Evolutionary conservation across 2,888 invertebrate genomes (phyloP).

Genomic region (Kryphioiulus occultus): DNA sequence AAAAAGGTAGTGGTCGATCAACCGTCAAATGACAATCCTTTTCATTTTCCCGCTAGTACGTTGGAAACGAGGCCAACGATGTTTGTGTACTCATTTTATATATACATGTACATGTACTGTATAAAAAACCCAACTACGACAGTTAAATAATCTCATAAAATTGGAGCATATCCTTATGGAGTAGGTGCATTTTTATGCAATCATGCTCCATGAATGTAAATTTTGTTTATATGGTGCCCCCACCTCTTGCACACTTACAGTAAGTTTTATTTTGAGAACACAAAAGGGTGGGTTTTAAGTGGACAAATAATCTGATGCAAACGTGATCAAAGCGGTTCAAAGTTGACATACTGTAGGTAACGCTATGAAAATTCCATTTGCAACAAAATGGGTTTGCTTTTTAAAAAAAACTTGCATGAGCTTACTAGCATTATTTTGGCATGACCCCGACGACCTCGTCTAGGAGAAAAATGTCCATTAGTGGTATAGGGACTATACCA

Average conservation of each 20-base stretch:
- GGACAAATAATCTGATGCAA: not conserved
- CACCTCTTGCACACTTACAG: not conserved
- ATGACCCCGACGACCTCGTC: too few relatives aligned
- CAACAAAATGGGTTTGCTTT: too few relatives aligned
- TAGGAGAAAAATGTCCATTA: too few relatives aligned
- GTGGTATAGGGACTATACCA: too few relatives aligned
- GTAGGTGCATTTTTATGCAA: not conserved
- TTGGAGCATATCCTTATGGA: not conserved
- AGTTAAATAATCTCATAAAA: not conserved
- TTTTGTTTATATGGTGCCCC: not conserved
- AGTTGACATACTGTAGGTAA: too few relatives aligned
- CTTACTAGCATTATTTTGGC: too few relatives aligned
- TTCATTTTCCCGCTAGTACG: not conserved
- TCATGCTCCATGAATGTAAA: not conserved
- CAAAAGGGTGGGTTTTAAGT: not conserved
- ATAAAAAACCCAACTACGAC: not conserved
- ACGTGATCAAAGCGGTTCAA: too few relatives aligned
- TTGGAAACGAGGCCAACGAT: not conserved
- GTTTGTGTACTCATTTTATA: not conserved
- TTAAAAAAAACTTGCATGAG: too few relatives aligned
- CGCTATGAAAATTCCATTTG: too few relatives aligned
- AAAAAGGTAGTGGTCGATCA: not conserved
- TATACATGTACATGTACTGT: too few relatives aligned
- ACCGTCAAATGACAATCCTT: not conserved
- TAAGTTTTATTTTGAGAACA: not conserved